Evolutionary conservation across 2,113 vertebrate genomes (phyloP).

Genomic region (Diadophis punctatus): DNA sequence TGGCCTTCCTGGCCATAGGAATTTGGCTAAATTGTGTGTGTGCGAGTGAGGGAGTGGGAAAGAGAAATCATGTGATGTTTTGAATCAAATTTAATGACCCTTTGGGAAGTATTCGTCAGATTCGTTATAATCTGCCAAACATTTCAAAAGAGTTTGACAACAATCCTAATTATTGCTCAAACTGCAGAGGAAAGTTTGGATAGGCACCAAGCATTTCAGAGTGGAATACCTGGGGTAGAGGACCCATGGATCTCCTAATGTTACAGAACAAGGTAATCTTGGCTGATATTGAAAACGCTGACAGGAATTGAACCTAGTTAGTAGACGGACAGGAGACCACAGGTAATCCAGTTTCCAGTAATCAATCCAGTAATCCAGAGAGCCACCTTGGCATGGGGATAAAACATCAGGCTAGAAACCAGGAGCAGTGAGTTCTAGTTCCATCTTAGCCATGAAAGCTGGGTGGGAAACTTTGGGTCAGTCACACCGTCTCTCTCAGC

Average conservation of each 20-base stretch:
- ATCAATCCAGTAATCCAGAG: not conserved
- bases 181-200: not conserved
- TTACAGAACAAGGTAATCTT: not conserved
- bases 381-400: not conserved
- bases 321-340: not conserved
- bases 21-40: not conserved
- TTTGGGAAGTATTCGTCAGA: not conserved
- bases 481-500: not conserved
- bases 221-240: not conserved
- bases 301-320: not conserved
- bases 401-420: not conserved
- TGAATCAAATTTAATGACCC: slow-evolving; percentile 15
- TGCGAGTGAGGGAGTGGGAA: accelerated
- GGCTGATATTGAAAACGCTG: not conserved
- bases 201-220: not conserved
- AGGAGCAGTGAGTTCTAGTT: not conserved
- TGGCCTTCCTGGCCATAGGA: not conserved
- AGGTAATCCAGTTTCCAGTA: not conserved
- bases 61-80: not conserved
- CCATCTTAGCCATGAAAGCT: not conserved
- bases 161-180: not conserved
- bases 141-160: not conserved
- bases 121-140: not conserved
- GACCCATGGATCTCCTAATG: not conserved
- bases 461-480: not conserved